Evolutionary conservation across 1,140 invertebrate species (phyloP).

Genomic region (Rhopalosiphum padi): DNA sequence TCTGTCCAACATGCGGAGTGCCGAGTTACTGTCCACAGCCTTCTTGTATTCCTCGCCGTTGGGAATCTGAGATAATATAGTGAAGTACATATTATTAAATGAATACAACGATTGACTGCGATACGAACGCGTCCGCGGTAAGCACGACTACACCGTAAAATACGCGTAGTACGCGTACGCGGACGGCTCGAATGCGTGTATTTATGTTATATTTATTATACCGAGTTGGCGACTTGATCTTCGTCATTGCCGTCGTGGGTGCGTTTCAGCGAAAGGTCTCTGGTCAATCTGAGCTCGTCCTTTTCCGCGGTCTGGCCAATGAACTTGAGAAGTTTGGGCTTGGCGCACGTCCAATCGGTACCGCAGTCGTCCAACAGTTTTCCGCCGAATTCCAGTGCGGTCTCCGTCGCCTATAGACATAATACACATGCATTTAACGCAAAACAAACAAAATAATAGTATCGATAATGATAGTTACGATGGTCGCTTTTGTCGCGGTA

Average conservation of each 20-base stretch:
- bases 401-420: neutral
- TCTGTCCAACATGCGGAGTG: conserved; percentile 65
- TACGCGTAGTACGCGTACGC: neutral
- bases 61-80: conserved; percentile 62
- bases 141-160: neutral
- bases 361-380: conserved; percentile 65
- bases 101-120: neutral
- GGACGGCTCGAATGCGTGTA: neutral
- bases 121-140: neutral
- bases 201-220: neutral
- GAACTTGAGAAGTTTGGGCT: conserved; percentile 78
- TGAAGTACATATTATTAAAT: conserved; percentile 55
- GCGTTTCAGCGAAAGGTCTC: conserved; percentile 72
- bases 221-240: conserved; percentile 36
- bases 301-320: conserved; percentile 72
- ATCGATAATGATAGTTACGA: neutral
- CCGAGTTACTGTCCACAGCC: neutral
- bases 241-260: neutral
- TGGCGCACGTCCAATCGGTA: conserved; percentile 71
- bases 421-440: neutral
- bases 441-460: neutral
- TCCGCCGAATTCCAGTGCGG: conserved; percentile 18
- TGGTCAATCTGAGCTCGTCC: conserved; percentile 75
- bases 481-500: neutral
- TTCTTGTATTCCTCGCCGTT: conserved; percentile 28